Evolutionary conservation across 2,888 invertebrate species (phyloP), one percentile per base, ranked within the genome.

Genomic region (Protophormia terraenovae): DNA sequence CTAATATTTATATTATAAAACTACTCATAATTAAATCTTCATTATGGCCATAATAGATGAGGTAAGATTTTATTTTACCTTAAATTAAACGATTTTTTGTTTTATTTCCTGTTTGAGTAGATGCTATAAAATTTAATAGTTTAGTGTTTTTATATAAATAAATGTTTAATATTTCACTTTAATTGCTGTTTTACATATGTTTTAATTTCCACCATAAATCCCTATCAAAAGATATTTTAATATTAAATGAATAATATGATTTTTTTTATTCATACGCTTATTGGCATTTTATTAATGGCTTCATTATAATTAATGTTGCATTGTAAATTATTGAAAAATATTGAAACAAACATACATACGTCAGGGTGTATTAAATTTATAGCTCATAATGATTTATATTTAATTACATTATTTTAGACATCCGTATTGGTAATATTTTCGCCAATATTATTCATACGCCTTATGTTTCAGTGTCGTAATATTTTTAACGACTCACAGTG

Each of bases 11-110:
- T 24, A 29, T 29, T 60, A 16, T 29, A 16, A 73, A 32, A 64
- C 71, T 67, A 72, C 55, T 77, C 16, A 55, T 0, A 19, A 27
- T 8, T 64, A 64, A 10, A 24, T 27, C 22, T 10, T 3, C 12
- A 79, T 12, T 35, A 85, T 85, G 85, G 85, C 85, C 14, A 66
- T 85, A 12, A 58, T 71, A 58, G 85, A 81, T 50, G 67, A 85
- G 85, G 85, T 85, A 75, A 79, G 85, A 62, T 19, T 38, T 41
- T 14, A n/a, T n/a, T 7, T 24, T 55, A 16, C n/a, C 2, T 45
- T 41, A 8, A 41, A 66, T 45, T n/a, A 22, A 32, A 27, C 38
- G 27, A 3, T 53, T 53, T 53, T 22, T 24, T 53, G 50, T 6
- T 12, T 24, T 24, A 10, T 47, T 47, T 16, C 7, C 2, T n/a